A percentile compares a stretch with the other conserved stretches of the same genome.
phyloP scores from a whole-genome alignment of 2,888 invertebrate genomes.

The Galeruca laticollis region DNA sequence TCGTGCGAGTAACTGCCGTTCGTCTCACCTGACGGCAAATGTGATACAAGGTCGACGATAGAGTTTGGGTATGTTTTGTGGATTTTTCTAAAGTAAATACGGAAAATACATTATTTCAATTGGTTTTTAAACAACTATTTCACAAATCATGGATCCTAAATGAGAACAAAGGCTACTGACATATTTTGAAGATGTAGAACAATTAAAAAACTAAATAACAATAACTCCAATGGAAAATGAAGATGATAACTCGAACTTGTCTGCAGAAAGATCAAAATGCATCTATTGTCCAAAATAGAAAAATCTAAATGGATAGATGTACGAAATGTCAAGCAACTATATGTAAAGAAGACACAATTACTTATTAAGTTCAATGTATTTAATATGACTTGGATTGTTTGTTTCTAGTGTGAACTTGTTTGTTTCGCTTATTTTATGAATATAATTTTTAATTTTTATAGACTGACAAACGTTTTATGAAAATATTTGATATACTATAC shows the following conservation, averaged over 20 bases:
- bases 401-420: too few relatives aligned
- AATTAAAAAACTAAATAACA: too few relatives aligned
- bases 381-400: too few relatives aligned
- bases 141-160: not conserved
- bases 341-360: too few relatives aligned
- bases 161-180: not conserved
- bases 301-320: constrained; percentile 13
- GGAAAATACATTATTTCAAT: not conserved
- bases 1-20: not conserved
- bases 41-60: not conserved
- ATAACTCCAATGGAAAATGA: too few relatives aligned
- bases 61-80: not conserved
- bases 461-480: too few relatives aligned
- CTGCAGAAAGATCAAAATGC: constrained; percentile 20
- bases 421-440: constrained; percentile 2
- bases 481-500: constrained; percentile 8
- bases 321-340: too few relatives aligned
- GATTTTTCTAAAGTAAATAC: not conserved
- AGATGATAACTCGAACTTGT: too few relatives aligned
- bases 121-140: not conserved
- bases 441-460: too few relatives aligned
- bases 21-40: not conserved
- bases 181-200: not conserved
- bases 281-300: constrained; percentile 18
- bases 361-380: too few relatives aligned